phyloP scores from a whole-genome alignment of 2,797 vertebrate species.

The Allenopithecus nigroviridis region DNA sequence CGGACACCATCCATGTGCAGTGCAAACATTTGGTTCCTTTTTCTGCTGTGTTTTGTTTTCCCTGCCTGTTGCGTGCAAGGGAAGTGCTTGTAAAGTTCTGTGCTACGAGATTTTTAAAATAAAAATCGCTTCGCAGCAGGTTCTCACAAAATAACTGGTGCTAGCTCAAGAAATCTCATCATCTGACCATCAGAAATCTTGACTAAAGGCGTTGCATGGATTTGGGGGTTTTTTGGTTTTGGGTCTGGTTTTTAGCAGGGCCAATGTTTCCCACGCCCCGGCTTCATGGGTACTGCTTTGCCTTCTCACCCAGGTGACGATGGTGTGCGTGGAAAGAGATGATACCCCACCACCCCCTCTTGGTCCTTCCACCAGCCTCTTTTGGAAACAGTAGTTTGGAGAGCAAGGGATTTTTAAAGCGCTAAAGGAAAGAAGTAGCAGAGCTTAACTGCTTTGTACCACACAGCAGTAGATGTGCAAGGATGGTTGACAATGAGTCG shows the following conservation, averaged over 20 bases:
- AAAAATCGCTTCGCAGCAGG: conserved; percentile 70
- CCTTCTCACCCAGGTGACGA: conserved; percentile 13
- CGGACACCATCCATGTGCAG: conserved; percentile 7
- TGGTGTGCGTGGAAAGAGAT: not conserved
- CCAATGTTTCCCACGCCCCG: not conserved
- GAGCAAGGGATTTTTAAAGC: conserved; percentile 17
- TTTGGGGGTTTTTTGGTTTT: conserved; percentile 6
- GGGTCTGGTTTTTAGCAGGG: conserved; percentile 42
- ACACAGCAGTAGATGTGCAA: not conserved
- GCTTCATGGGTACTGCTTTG: conserved; percentile 47
- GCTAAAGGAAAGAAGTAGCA: not conserved
- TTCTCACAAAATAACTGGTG: conserved; percentile 81
- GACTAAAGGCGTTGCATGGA: conserved; percentile 12
- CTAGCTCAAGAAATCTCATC: conserved; percentile 77
- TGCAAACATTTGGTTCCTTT: not conserved
- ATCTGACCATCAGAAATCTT: conserved; percentile 48
- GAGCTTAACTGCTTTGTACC: not conserved
- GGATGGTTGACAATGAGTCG: not conserved
- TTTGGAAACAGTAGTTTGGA: not conserved
- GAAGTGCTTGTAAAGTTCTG: conserved; percentile 55
- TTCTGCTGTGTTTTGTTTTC: not conserved
- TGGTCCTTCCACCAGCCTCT: conserved; percentile 49
- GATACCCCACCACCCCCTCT: not conserved
- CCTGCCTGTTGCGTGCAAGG: conserved; percentile 33
- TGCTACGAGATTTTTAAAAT: conserved; percentile 59